Evolutionary conservation across 2,113 vertebrate genomes (phyloP).

Genomic region (Xiphophorus maculatus): DNA sequence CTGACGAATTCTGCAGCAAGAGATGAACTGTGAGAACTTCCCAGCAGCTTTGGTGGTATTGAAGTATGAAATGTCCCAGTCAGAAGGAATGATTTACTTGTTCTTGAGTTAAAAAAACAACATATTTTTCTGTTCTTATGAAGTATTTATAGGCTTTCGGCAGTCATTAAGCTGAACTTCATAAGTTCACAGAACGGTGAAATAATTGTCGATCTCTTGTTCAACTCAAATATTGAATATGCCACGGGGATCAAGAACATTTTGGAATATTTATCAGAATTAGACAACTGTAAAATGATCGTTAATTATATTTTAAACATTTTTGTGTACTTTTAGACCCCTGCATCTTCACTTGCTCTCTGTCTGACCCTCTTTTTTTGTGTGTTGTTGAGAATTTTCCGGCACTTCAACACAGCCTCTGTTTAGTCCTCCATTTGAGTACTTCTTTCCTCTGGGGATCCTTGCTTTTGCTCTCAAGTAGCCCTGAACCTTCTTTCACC

Average conservation of each 20-base stretch:
- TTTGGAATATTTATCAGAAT: slow-evolving; percentile 18
- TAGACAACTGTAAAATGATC: slow-evolving; percentile 5
- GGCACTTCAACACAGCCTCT: slow-evolving; percentile 38
- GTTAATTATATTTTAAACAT: slow-evolving; percentile 24
- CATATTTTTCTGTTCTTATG: too few species aligned
- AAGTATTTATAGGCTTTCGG: not conserved
- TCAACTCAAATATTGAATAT: not conserved
- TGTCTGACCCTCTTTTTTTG: not conserved
- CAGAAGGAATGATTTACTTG: not conserved
- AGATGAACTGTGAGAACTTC: too few species aligned
- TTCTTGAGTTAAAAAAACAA: not conserved
- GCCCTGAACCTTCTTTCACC: slow-evolving; percentile 41
- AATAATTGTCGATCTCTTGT: not conserved
- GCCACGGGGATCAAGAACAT: not conserved
- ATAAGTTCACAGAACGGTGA: not conserved
- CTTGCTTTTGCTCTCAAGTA: slow-evolving; percentile 21
- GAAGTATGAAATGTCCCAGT: too few species aligned
- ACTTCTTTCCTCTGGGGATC: slow-evolving; percentile 59
- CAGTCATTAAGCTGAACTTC: not conserved
- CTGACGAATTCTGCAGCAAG: too few species aligned
- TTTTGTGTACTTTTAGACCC: slow-evolving; percentile 51
- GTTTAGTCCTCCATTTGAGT: slow-evolving; percentile 27
- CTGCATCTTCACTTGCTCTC: slow-evolving; percentile 18
- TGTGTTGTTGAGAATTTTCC: slow-evolving; percentile 11
- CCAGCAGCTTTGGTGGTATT: too few species aligned